Evolutionary conservation across 2,797 vertebrate species (phyloP).

Genomic region (Poecilia wingei): DNA sequence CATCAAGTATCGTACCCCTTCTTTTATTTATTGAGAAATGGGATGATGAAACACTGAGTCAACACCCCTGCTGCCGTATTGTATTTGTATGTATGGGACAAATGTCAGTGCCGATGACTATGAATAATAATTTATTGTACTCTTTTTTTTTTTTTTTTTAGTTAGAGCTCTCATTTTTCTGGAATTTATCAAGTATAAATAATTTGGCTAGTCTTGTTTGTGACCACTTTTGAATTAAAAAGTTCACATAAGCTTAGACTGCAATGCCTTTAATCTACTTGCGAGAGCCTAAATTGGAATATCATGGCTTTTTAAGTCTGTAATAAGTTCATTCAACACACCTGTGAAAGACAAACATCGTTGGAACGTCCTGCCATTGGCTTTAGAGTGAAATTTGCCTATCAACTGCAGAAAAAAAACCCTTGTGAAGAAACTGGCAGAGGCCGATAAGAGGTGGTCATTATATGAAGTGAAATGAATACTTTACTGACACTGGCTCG

Average conservation of each 20-base stretch:
- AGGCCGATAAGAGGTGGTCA: background rate
- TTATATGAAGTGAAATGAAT: background rate
- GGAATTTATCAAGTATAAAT: no score
- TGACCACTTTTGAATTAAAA: background rate
- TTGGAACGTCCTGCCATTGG: background rate
- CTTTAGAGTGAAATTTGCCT: background rate
- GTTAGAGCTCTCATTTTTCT: no score
- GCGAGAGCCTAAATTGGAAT: background rate
- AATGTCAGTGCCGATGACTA: background rate
- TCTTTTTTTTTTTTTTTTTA: background rate
- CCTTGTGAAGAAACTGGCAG: background rate
- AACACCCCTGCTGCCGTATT: conserved; percentile 28
- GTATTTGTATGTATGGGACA: conserved; percentile 1
- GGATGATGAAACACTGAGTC: conserved; percentile 38
- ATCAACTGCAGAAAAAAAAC: background rate
- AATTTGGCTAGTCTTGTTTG: no score
- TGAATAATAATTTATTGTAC: background rate
- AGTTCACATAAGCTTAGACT: background rate
- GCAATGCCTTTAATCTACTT: background rate
- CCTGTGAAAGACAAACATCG: background rate
- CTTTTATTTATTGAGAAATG: conserved; percentile 12
- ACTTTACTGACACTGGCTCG: background rate
- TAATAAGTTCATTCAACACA: background rate
- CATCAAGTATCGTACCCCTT: conserved; percentile 8
- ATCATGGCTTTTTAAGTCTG: background rate